Conservation (phyloP, 1,140 invertebrate genomes). For the Euura saliciscinereae region DNA sequence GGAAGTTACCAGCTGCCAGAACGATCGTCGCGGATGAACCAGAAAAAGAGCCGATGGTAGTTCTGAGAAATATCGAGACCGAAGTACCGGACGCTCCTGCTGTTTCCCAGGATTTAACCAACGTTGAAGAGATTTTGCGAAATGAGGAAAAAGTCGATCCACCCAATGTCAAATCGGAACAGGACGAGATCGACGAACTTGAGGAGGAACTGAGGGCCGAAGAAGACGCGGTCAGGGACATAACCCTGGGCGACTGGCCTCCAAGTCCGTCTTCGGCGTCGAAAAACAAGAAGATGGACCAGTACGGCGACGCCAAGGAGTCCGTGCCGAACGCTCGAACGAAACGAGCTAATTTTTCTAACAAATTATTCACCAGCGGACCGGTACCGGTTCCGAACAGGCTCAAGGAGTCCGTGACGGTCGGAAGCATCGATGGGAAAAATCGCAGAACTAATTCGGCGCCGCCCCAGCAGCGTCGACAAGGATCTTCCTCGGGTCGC, state of each 20-base stretch:
- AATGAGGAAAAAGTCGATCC: neutral
- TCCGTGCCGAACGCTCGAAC: neutral
- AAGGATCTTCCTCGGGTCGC: conserved; percentile 23
- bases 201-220: neutral
- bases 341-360: conserved; percentile 13
- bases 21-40: neutral
- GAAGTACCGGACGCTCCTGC: too few species aligned
- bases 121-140: neutral
- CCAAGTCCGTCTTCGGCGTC: neutral
- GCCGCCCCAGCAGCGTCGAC: conserved; percentile 35
- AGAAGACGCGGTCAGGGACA: neutral
- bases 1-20: neutral
- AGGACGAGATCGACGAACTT: neutral
- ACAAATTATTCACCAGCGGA: conserved; percentile 1
- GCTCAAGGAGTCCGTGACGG: neutral
- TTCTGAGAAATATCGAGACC: neutral
- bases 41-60: neutral
- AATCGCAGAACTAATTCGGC: conserved; percentile 45
- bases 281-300: neutral
- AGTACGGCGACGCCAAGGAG: neutral
- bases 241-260: neutral
- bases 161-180: neutral
- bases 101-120: too few species aligned
- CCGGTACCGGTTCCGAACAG: conserved; percentile 6
- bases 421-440: conserved; percentile 16